Evolutionary conservation across 2,888 invertebrate species (phyloP).

Genomic region (Proisotoma minuta): DNA sequence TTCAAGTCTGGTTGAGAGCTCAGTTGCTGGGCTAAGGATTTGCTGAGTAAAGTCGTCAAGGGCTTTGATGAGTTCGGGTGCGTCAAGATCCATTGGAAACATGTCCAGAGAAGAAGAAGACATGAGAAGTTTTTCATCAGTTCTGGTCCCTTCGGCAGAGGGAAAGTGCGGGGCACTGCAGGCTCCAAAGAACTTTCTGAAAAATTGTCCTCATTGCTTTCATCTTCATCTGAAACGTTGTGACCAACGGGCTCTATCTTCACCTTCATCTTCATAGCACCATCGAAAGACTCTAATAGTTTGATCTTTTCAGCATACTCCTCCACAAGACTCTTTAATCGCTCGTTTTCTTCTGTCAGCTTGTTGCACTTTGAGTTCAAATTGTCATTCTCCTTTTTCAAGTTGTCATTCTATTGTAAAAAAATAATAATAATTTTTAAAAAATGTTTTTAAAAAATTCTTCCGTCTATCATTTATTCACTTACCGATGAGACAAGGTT

Average conservation of each 20-base stretch:
- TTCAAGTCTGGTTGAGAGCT: conserved; percentile 9
- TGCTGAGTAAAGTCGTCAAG: conserved; percentile 40
- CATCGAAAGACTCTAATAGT: neutral
- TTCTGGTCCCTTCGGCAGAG: conserved; percentile 47
- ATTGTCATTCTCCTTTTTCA: conserved; percentile 20
- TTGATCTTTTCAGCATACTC: conserved; percentile 37
- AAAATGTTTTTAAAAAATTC: neutral
- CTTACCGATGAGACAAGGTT: conserved; percentile 31
- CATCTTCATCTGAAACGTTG: neutral
- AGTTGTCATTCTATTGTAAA: conserved; percentile 22
- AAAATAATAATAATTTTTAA: neutral
- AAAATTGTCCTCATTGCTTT: neutral
- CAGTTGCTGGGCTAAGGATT: conserved; percentile 25
- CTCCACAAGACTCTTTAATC: conserved; percentile 24
- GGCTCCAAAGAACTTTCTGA: conserved; percentile 42
- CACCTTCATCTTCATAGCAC: conserved; percentile 12
- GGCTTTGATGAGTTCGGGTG: conserved; percentile 41
- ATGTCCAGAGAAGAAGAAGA: conserved; percentile 37
- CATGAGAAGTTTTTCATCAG: conserved; percentile 37
- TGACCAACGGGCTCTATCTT: conserved; percentile 1
- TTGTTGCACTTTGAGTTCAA: conserved; percentile 23
- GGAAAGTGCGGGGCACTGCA: conserved; percentile 46
- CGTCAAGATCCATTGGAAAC: conserved; percentile 42
- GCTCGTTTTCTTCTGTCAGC: conserved; percentile 36
- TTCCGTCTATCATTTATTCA: neutral